Percentiles rank a stretch among this genome's conserved stretches.
These are phyloP conservation scores for Diplosoma virens DNA, from an alignment of 23 tunicate genomes.

Conservation along the genomic window DNA sequence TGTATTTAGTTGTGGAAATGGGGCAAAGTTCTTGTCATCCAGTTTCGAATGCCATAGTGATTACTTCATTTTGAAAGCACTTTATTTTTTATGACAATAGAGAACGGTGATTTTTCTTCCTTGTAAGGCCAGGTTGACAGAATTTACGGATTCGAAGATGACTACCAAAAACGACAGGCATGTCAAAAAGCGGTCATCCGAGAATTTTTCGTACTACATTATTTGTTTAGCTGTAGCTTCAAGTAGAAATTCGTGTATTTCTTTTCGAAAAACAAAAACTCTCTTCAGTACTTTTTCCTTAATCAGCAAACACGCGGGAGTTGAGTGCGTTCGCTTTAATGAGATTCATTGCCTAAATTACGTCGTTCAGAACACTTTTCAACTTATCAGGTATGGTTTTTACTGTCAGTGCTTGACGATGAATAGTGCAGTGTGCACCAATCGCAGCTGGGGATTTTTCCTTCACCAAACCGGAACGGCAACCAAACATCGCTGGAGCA, in stretches of 20 bases:
- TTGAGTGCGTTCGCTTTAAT: no score
- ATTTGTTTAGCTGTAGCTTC: background rate
- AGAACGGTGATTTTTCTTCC: no score
- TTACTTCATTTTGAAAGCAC: background rate
- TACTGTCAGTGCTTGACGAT: slow-evolving; percentile 22
- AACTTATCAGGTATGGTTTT: slow-evolving; percentile 23
- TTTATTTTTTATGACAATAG: background rate
- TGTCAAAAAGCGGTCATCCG: background rate
- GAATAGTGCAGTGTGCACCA: slow-evolving; percentile 19
- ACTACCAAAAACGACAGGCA: background rate
- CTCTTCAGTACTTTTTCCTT: background rate
- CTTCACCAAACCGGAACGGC: slow-evolving; percentile 1
- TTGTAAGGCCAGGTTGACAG: no score
- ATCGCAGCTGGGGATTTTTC: slow-evolving; percentile 20
- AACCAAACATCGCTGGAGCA: slow-evolving; percentile 13
- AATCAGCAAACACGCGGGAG: background rate
- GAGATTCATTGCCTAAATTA: no score
- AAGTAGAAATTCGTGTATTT: background rate
- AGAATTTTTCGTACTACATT: no score
- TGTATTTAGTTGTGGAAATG: slow-evolving; percentile 10
- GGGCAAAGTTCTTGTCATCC: background rate
- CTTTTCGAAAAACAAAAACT: slow-evolving; percentile 4
- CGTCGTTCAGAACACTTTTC: slow-evolving; percentile 10
- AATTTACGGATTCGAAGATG: background rate
- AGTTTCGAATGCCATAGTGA: no score